Base-by-base conservation (phyloP, 2,888 invertebrate species). In the Sphaeridia pumilis region DNA sequence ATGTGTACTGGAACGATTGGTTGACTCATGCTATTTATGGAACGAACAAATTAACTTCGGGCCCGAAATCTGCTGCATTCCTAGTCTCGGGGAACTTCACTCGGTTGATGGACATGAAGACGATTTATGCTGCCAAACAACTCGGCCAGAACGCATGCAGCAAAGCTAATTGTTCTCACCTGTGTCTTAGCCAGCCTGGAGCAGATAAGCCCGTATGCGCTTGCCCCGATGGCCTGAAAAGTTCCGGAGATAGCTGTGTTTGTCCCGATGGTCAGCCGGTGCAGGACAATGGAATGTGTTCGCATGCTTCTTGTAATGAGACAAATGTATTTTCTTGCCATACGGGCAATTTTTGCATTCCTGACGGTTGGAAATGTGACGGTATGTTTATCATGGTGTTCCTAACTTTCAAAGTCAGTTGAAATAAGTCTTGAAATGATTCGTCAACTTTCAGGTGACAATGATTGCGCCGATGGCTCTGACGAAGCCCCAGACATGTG, bases 1-100 rank as follows among this genome's bases (percentile, higher is more conserved):
- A 78, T 63, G 79, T 92, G 76, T 89, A 84, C 67, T 90, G 89
- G 89, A 85, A 89, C 66, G 90, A 90, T 69, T 88, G 87, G 87
- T 83, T 82, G 64, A 79, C 79, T 46, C 81, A 83, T 54, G 79
- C 82, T 25, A 82, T 89, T 51, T 85, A 84, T 67, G 83, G 85
- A 3, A 48, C 52, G 12, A 50, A 43, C n/a, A 51, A 35, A 21
- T 45, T 53, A 38, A 22, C 28, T 1, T 41, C 38, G 7, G 46
- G 50, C 45, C 31, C 49, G 1, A 31, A n/a, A 1, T 46, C 50
- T 7, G 46, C 78, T 26, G 74, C 83, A 14, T 70, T 74, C 12
- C 74, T 75, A 0, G 74, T 84, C 1, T 74, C 78, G 56, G 73
- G 78, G 49, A 78, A 82, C 21, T 73, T 84, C 47, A 72, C 76